Evolutionary conservation across 2,888 invertebrate genomes (phyloP), one percentile per base, ranked within the genome.

Genomic region (Drosophila trichaetosa): DNA sequence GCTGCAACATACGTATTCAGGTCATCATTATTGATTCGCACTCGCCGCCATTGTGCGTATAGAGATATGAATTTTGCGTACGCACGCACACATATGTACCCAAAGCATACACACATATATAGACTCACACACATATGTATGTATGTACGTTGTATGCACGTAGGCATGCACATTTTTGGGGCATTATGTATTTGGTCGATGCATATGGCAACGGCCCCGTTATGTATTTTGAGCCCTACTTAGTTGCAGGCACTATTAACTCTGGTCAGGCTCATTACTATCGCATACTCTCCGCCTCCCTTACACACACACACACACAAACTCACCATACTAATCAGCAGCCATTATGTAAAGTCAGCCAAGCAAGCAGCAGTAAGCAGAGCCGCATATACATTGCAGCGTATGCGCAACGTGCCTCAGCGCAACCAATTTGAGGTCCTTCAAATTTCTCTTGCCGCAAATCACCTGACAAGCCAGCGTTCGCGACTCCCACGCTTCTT

Each of bases 11-110:
- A 75, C 87, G 88, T 87, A 88, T 87, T 88, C 87, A 87, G 87
- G 87, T 87, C 87, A 87, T 88, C 88, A 88, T 88, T 87, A 87
- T 87, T 87, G 87, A 87, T 87, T 87, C 81, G 87, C 83, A 83
- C 74, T 79, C 75, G 82, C 74, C 82, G 79, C 82, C 75, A 66
- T 62, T 73, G 86, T 87, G 83, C 86, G 87, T 86, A 87, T 82
- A 87, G 86, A 87, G 86, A 87, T 82, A 86, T 86, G 86, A 74
- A 86, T 83, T 84, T 85, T 87, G 80, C 86, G 87, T 87, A 87
- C 86, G 83, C 87, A 87, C 82, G 74, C 69, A 68, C 73, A 60
- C 58, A 74, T 52, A 65, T 73, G 62, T 67, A 61, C 53, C 49
- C 63, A 67, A 72, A 46, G 46, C 36, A 51, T 21, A 29, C 24